phyloP scores from a whole-genome alignment of 1,140 invertebrate genomes.

The Gryllus bimaculatus region DNA sequence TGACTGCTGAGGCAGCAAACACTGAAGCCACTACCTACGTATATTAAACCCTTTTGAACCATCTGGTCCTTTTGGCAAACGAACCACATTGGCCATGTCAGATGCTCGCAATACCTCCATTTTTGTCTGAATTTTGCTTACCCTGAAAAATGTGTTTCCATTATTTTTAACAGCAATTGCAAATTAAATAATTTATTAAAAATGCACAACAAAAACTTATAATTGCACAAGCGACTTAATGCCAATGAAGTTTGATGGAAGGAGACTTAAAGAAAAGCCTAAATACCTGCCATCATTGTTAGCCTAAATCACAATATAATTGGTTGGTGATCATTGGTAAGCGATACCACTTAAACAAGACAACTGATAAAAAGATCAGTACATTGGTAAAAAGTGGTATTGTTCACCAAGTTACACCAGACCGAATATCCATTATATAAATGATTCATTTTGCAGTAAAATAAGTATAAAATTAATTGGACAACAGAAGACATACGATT shows the following conservation, averaged over 20 bases:
- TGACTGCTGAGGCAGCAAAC: not conserved
- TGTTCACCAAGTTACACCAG: not conserved
- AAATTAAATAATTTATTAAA: not conserved
- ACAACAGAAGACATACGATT: not conserved
- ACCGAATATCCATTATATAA: not conserved
- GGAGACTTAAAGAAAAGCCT: too few species aligned
- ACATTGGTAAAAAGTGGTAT: not conserved
- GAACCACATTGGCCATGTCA: slow-evolving; percentile 34
- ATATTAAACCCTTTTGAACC: slow-evolving; percentile 47
- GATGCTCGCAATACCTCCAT: slow-evolving; percentile 23
- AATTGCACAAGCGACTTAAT: too few species aligned
- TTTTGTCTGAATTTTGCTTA: slow-evolving; percentile 24
- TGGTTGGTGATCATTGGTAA: too few species aligned
- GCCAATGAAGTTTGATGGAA: too few species aligned
- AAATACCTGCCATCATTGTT: too few species aligned
- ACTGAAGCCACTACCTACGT: slow-evolving; percentile 40
- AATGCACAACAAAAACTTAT: not conserved
- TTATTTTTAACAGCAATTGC: not conserved
- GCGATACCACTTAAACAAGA: too few species aligned
- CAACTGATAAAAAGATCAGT: too few species aligned
- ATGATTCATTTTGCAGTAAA: not conserved
- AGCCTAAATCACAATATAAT: too few species aligned
- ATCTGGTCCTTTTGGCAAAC: slow-evolving; percentile 46
- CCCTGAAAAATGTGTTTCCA: slow-evolving; percentile 19
- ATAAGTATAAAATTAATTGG: not conserved